These are phyloP conservation scores for Numida meleagris DNA, from an alignment of 2,113 vertebrate genomes.

Conservation along the genomic window DNA sequence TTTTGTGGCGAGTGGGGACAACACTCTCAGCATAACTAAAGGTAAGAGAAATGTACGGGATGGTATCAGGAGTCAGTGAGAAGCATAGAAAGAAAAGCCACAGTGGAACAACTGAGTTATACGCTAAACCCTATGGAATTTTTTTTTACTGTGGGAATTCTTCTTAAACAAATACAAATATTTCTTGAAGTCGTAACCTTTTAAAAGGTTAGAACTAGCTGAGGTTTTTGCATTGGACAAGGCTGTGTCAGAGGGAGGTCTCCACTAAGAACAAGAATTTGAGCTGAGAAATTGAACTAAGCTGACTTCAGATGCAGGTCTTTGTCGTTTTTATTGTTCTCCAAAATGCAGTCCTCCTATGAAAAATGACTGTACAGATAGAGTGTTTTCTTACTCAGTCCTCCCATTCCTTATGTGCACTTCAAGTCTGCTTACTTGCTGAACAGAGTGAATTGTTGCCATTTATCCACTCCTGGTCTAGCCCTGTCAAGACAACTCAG, in stretches of 20 bases:
- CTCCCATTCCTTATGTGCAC: not conserved
- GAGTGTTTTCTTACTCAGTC: not conserved
- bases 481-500: not conserved
- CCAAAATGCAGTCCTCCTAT: not conserved
- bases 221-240: not conserved
- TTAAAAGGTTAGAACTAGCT: not conserved
- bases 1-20: conserved; percentile 98
- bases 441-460: not conserved
- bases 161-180: not conserved
- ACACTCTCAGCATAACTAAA: conserved; percentile 99
- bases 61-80: not conserved
- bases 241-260: not conserved
- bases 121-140: not conserved
- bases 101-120: not conserved
- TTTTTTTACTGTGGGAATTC: not conserved
- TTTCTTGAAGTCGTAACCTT: not conserved
- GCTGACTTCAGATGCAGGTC: not conserved
- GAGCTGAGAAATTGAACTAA: not conserved
- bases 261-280: not conserved
- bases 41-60: conserved; percentile 74
- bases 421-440: conserved; percentile 3
- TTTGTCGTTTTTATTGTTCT: not conserved
- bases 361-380: not conserved
- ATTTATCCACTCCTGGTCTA: not conserved
- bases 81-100: not conserved